Evolutionary conservation across 1,140 invertebrate genomes (phyloP).

Genomic region (Palaemon carinicauda): DNA sequence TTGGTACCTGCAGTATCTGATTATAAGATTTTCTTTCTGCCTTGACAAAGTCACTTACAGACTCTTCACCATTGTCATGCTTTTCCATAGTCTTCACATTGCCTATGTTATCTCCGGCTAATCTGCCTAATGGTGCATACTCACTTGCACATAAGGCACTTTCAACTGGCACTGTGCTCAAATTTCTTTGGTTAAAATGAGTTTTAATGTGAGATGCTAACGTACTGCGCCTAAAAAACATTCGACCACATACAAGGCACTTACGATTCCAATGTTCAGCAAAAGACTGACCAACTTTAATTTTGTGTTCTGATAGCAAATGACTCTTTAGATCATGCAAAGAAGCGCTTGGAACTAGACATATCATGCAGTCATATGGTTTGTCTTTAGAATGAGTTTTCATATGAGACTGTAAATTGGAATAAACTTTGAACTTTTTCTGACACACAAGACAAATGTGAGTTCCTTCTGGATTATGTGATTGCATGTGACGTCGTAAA

Average conservation of each 20-base stretch:
- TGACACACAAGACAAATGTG: conserved; percentile 29
- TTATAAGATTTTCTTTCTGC: too few relatives aligned
- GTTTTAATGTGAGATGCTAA: conserved; percentile 24
- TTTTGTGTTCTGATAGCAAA: conserved; percentile 6
- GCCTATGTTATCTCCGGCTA: neutral
- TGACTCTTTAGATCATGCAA: conserved; percentile 8
- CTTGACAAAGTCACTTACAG: too few relatives aligned
- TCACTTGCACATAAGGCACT: neutral
- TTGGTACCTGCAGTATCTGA: too few relatives aligned
- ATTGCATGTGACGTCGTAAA: conserved; percentile 35
- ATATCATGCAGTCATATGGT: conserved; percentile 42
- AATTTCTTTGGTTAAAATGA: conserved; percentile 4
- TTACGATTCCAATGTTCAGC: conserved; percentile 17
- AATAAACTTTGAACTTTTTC: conserved; percentile 30
- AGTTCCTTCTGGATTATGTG: conserved; percentile 28
- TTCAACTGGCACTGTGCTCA: conserved; percentile 20
- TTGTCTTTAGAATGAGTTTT: conserved; percentile 34
- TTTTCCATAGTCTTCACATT: too few relatives aligned
- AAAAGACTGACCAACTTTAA: conserved; percentile 25
- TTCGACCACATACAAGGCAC: conserved; percentile 35
- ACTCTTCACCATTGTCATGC: too few relatives aligned
- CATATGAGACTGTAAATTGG: conserved; percentile 32
- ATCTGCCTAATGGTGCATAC: neutral
- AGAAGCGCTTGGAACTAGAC: conserved; percentile 24
- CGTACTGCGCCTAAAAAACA: conserved; percentile 24